These are phyloP conservation scores for Melanocharis versteri DNA, from an alignment of 2,113 vertebrate species.

Conservation along the genomic window DNA sequence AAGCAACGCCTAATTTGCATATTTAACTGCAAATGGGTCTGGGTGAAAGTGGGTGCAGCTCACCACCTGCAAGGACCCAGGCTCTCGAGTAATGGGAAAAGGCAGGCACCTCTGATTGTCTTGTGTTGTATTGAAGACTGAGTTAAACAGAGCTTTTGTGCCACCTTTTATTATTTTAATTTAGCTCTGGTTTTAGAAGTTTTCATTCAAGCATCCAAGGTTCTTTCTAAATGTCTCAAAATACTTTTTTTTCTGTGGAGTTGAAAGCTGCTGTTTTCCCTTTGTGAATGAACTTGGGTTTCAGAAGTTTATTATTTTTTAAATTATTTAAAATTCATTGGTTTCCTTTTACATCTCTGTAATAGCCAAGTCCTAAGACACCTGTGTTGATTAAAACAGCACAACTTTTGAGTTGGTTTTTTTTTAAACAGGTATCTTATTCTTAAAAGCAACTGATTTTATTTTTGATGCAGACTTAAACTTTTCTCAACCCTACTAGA, in stretches of 20 bases:
- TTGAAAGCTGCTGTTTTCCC: not conserved
- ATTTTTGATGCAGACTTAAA: not conserved
- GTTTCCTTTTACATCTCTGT: not conserved
- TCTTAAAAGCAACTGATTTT: not conserved
- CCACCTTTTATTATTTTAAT: not conserved
- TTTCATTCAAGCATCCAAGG: not conserved
- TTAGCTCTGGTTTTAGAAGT: not conserved
- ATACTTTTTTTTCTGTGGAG: not conserved
- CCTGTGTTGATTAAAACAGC: not conserved
- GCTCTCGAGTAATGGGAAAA: not conserved
- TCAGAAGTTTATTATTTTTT: not conserved
- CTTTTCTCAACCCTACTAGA: not conserved
- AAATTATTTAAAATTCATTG: fast-evolving
- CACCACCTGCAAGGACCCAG: not conserved
- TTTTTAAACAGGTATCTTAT: not conserved
- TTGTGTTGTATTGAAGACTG: not conserved
- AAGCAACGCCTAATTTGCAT: not conserved
- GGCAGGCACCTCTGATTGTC: not conserved
- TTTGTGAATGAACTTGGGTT: not conserved
- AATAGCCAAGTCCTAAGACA: not conserved
- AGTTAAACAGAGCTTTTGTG: not conserved
- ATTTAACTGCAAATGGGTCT: not conserved
- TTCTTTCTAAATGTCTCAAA: not conserved
- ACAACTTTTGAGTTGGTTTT: not conserved
- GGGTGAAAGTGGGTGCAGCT: not conserved